A percentile compares a stretch with the other conserved stretches of the same genome.
Conservation (phyloP, 2,888 invertebrate genomes). For the Aricia artaxerxes region DNA sequence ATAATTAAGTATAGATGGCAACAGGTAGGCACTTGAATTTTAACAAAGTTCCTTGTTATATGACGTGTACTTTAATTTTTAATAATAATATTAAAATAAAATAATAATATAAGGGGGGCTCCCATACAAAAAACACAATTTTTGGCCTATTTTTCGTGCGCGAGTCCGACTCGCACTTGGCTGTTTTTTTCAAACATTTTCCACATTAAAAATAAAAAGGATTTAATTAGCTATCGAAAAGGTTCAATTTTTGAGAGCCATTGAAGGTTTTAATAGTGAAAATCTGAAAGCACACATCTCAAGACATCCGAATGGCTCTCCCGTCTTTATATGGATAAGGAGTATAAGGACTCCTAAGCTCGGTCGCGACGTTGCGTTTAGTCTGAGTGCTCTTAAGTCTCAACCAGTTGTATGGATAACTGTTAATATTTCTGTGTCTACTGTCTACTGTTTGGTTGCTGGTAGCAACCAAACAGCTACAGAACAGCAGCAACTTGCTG, state of each 20-base stretch:
- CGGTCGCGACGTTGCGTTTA: constrained; percentile 11
- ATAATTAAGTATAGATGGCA: too few relatives aligned
- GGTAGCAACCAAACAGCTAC: too few relatives aligned
- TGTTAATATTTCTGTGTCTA: neutral
- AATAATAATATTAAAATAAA: too few relatives aligned
- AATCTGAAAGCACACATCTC: constrained; percentile 20
- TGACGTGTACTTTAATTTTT: too few relatives aligned
- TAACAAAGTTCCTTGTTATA: too few relatives aligned
- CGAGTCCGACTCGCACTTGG: too few relatives aligned
- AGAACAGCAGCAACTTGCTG: neutral
- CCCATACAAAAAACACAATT: too few relatives aligned
- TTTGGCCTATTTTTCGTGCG: too few relatives aligned
- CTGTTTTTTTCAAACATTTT: neutral
- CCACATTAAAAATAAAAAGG: neutral
- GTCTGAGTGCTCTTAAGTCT: constrained; percentile 4
- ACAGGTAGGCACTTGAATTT: too few relatives aligned
- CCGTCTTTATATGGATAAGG: constrained; percentile 5
- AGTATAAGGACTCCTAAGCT: constrained; percentile 13
- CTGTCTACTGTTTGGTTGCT: neutral
- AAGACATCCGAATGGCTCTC: constrained; percentile 10
- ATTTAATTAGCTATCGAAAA: neutral
- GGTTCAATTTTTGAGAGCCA: neutral
- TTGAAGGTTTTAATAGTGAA: neutral
- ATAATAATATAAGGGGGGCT: too few relatives aligned
- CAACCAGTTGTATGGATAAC: neutral